phyloP scores from a whole-genome alignment of 2,113 vertebrate genomes.

The Pipa parva region DNA sequence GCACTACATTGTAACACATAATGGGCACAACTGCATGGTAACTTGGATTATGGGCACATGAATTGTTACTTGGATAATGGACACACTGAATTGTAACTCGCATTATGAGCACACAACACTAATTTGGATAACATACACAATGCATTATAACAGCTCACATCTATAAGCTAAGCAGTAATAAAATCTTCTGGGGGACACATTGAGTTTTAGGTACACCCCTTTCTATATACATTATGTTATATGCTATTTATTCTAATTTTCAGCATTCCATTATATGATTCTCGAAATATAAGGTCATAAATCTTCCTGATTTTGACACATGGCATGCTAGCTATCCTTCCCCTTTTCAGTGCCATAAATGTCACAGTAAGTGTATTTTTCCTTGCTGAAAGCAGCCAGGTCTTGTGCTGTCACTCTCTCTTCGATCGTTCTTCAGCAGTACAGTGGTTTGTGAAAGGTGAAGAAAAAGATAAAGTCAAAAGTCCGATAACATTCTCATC shows the following conservation, averaged over 20 bases:
- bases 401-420: background rate
- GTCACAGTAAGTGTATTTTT: background rate
- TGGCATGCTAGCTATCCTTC: background rate
- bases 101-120: no score
- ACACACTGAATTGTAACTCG: no score
- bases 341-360: background rate
- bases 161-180: no score
- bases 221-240: no score
- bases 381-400: background rate
- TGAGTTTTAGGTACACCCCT: no score
- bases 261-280: background rate
- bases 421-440: background rate
- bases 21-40: no score
- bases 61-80: no score
- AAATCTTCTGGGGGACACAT: no score
- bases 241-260: background rate
- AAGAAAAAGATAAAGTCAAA: background rate
- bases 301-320: background rate
- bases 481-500: background rate
- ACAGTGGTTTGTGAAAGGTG: background rate
- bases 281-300: background rate
- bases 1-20: no score
- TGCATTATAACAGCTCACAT: no score
- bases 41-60: no score
- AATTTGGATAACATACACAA: no score